Conservation (phyloP, 1,140 invertebrate genomes). For the Pomacea maculata region DNA sequence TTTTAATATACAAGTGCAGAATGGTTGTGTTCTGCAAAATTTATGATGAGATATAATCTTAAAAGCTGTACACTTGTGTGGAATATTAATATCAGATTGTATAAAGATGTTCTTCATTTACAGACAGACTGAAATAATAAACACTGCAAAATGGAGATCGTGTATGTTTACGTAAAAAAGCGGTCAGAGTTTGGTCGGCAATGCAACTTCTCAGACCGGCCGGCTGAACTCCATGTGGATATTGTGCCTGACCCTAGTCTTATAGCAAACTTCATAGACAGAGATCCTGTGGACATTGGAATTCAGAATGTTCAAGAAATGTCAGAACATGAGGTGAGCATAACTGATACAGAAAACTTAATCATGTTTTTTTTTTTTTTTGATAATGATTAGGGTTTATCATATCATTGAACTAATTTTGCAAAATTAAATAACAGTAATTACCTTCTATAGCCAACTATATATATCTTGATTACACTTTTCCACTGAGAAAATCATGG, state of each 20-base stretch:
- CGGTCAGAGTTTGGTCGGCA: conserved; percentile 66
- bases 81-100: background rate
- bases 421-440: no score
- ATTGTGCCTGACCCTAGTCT: conserved; percentile 76
- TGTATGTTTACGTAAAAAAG: conserved; percentile 68
- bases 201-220: conserved; percentile 76
- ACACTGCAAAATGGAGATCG: conserved; percentile 62
- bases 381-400: no score
- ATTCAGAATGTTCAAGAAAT: conserved; percentile 66
- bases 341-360: background rate
- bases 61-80: background rate
- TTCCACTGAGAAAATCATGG: no score
- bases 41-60: no score
- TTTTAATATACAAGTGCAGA: no score
- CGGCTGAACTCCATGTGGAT: conserved; percentile 78
- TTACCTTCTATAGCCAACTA: no score
- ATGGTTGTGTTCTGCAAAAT: no score
- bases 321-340: conserved; percentile 67
- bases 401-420: no score
- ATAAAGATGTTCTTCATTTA: conserved; percentile 4
- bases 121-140: background rate
- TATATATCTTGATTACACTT: no score
- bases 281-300: conserved; percentile 68
- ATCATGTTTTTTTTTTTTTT: no score
- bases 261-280: conserved; percentile 76